Base-by-base conservation (phyloP, 2,113 vertebrate genomes). In the Cercocebus atys region DNA sequence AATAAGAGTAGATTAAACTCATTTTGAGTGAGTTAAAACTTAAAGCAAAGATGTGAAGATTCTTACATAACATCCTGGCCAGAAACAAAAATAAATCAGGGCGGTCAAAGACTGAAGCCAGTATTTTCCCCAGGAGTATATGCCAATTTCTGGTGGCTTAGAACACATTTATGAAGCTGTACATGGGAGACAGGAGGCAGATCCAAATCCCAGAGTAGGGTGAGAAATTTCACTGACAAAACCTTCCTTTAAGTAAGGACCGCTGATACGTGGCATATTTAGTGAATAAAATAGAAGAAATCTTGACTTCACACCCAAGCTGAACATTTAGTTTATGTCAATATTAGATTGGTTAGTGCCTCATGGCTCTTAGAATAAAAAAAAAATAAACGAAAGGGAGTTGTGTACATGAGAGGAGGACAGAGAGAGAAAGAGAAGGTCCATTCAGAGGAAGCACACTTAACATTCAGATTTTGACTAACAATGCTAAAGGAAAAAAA, bases 11-110 rank as follows among this genome's bases (percentile, higher is more conserved):
- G 45, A 68, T 78, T 73, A 47, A 35, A 40, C 91, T 93, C 8
- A 70, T 68, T 82, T 83, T n/a, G 18, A 52, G 17, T n/a, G 66
- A 92, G 23, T 89, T 30, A 92, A 64, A 64, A 89, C 76, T 45
- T 87, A 43, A 68, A 73, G 18, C 2, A 59, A 84, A 55, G 13
- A 50, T 93, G 75, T 66, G 70, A 87, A 88, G 38, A 45, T 83
- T 90, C 57, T 90, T 79, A 6, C 18, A 43, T 72, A 45, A 64
- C 14, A 40, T 81, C 23, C 47, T 32, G 43, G 50, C 57, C 47
- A 43, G 6, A 82, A 85, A 85, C 10, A 40, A 70, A 66, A 59
- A 55, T 61, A 50, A 85, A 30, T 80, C 83, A 78, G 72, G 43
- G 16, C 25, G 8, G 30, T 23, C 55, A 47, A 47, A 5, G 3